A percentile compares a stretch with the other conserved stretches of the same genome.
Conservation (phyloP, 2,113 vertebrate species). For the Indicator indicator region DNA sequence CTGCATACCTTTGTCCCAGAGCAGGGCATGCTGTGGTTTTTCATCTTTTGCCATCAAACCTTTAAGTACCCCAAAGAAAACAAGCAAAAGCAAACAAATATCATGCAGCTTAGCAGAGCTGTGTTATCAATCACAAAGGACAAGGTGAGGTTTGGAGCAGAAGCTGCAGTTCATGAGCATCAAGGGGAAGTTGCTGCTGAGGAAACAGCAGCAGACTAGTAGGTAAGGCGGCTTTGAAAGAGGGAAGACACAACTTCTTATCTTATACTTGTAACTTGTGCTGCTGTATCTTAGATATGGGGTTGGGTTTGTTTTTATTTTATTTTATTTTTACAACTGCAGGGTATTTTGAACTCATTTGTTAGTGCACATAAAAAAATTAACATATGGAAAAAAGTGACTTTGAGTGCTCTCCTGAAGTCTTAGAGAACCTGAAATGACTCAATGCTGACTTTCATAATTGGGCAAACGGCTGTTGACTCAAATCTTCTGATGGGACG, state of each 20-base stretch:
- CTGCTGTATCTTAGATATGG: neutral
- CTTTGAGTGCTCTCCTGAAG: neutral
- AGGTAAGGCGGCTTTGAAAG: neutral
- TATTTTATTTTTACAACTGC: neutral
- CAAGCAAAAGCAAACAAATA: neutral
- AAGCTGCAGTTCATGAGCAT: neutral
- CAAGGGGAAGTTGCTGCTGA: neutral
- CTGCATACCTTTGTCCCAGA: neutral
- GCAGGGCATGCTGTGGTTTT: neutral
- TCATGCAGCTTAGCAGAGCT: neutral
- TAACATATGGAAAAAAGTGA: neutral
- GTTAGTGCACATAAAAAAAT: neutral
- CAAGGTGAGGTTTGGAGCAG: neutral
- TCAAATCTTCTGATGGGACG: neutral
- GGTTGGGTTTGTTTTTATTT: neutral
- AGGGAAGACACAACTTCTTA: neutral
- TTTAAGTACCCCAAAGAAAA: neutral
- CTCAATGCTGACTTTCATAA: neutral
- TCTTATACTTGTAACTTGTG: neutral
- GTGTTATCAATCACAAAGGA: neutral
- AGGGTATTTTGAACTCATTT: neutral
- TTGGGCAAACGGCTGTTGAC: neutral
- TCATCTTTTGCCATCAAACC: constrained; percentile 12
- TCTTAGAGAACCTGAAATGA: neutral
- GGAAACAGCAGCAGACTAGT: neutral